Conservation (phyloP, 2,113 vertebrate genomes). For the Crotalus helleri region DNA sequence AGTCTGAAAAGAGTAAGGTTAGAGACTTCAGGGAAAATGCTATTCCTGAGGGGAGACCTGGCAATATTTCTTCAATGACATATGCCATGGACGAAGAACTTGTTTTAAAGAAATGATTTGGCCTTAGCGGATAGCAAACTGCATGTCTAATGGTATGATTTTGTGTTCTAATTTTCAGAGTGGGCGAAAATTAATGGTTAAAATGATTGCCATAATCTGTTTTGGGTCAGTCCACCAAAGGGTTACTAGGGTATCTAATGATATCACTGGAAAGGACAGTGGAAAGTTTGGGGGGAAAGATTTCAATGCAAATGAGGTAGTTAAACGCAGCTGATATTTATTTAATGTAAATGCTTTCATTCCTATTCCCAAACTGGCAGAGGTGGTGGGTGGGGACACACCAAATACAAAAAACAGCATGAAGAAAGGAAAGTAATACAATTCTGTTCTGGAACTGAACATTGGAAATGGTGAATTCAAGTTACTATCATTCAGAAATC, state of each 20-base stretch:
- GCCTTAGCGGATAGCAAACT: neutral
- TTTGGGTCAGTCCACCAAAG: neutral
- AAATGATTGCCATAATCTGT: neutral
- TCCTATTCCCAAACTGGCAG: neutral
- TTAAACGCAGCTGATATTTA: neutral
- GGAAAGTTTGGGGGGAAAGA: neutral
- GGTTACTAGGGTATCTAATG: neutral
- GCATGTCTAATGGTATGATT: neutral
- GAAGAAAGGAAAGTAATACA: neutral
- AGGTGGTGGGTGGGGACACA: neutral
- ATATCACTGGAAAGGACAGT: neutral
- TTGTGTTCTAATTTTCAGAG: neutral
- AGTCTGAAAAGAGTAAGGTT: neutral
- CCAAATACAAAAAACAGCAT: neutral
- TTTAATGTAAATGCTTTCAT: neutral
- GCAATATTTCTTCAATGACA: neutral
- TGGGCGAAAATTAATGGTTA: neutral
- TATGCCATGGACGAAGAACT: neutral
- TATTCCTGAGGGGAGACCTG: neutral
- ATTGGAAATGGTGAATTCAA: neutral
- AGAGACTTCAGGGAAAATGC: neutral
- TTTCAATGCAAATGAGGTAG: neutral
- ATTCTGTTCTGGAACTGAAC: neutral
- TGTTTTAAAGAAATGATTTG: neutral
- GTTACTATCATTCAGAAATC: neutral